Evolutionary conservation across 2,888 invertebrate genomes (phyloP), one percentile per base, ranked within the genome.

Genomic region (Phyto melanocephala): DNA sequence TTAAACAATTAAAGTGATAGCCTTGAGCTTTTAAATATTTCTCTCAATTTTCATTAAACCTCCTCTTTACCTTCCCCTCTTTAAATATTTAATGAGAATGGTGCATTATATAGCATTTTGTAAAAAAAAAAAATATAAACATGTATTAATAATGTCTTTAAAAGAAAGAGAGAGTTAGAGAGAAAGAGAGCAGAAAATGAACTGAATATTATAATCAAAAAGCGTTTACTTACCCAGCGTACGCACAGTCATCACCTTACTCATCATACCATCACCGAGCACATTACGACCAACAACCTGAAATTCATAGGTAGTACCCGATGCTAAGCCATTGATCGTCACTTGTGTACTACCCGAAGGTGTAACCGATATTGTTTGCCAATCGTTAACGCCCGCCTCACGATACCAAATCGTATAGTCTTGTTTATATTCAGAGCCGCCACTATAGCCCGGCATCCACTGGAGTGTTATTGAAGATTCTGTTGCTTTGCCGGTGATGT

Each of bases 401-500:
- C 97, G 93, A 92, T 97, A 97, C 98, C 98, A 98, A 88, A 98
- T 95, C 85, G 97, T 96, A 92, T 98, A 98, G 91, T 97, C 96
- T 91, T 98, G 98, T 90, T 97, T 96, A 92, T 97, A 97, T 92
- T 97, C 97, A 13, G 97, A 96, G 24, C 98, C 98, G 58, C 98
- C 98, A 87, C 97, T 97, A 91, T 98, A 97, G 2, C 98, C 98
- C 11, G 99, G 98, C 91, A 97, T 93, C 98, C 99, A 99, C 84
- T 94, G 94, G 76, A 99, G 92, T 67, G 96, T 96, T 80, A 98
- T 98, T 82, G 96, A 95, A 91, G 97, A 98, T 92, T 97, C 96
- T 0, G 95, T 96, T 52, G 97, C 95, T 58, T 95, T 95, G 45
- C 97, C 98, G 28, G 97, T 95, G 80, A 99, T 94, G 92, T 99